These are phyloP conservation scores for Cephalopterus ornatus DNA, from an alignment of 2,113 vertebrate genomes.

Conservation along the genomic window DNA sequence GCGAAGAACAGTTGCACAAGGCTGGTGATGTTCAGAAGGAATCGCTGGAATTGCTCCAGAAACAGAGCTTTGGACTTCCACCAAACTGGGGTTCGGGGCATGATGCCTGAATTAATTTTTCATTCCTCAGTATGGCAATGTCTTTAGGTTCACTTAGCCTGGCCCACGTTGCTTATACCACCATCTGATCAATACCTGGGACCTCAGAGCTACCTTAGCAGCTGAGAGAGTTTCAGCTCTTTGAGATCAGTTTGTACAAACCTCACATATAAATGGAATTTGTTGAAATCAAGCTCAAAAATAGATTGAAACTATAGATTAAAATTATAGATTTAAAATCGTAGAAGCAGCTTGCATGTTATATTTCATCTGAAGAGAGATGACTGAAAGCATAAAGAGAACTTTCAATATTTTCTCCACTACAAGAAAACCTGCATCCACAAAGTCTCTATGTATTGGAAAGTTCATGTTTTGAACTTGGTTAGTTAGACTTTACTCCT, in stretches of 20 bases:
- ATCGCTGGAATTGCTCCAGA: neutral
- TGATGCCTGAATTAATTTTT: neutral
- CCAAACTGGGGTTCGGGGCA: neutral
- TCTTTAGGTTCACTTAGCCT: neutral
- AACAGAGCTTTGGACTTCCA: neutral
- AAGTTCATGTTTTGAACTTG: neutral
- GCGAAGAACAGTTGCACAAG: fast-evolving
- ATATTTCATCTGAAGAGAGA: neutral
- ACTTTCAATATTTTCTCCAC: neutral
- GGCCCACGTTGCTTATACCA: neutral
- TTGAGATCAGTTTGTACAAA: neutral
- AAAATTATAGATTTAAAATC: no score
- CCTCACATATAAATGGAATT: neutral
- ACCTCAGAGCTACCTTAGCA: neutral
- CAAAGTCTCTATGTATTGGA: neutral
- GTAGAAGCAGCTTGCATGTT: neutral
- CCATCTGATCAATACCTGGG: neutral
- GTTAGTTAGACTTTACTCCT: neutral
- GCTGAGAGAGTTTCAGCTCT: neutral
- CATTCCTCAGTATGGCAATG: neutral
- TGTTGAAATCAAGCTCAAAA: neutral
- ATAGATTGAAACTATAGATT: neutral
- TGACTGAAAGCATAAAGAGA: neutral
- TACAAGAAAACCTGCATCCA: neutral
- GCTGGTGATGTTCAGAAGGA: neutral